Conservation (phyloP, 2,113 vertebrate species). For the Takifugu bimaculatus region DNA sequence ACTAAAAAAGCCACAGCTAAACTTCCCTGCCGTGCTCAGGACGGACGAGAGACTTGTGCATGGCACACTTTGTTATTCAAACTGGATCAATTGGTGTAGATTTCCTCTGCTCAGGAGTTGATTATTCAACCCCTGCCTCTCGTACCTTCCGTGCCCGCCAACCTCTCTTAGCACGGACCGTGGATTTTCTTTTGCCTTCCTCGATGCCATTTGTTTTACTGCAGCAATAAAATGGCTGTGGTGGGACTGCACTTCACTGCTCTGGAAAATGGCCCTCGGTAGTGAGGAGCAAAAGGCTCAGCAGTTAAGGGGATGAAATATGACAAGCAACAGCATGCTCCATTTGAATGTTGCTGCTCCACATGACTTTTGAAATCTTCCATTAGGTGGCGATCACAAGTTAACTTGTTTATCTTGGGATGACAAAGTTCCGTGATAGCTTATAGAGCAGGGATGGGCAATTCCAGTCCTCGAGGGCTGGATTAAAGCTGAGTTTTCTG, state of each 20-base stretch:
- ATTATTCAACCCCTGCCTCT: not conserved
- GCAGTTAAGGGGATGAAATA: slow-evolving; percentile 8
- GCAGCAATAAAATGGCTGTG: slow-evolving; percentile 2
- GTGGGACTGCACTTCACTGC: not conserved
- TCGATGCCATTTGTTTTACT: slow-evolving; percentile 10
- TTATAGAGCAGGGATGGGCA: too few species aligned
- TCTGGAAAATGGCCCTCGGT: slow-evolving; percentile 9
- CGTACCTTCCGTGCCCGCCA: not conserved
- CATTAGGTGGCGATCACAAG: too few species aligned
- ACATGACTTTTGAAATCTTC: too few species aligned
- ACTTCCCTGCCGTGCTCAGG: slow-evolving; percentile 15
- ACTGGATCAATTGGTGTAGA: not conserved
- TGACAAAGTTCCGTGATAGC: too few species aligned
- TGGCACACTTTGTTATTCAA: not conserved
- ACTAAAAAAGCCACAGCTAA: slow-evolving; percentile 3
- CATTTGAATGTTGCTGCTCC: not conserved
- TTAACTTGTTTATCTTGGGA: too few species aligned
- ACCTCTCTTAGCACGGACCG: not conserved
- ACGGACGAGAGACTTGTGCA: slow-evolving; percentile 2
- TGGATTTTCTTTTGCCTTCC: not conserved
- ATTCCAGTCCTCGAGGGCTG: too few species aligned
- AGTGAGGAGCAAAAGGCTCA: not conserved
- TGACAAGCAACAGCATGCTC: not conserved
- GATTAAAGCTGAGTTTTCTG: too few species aligned
- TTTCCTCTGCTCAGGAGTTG: not conserved